These are phyloP conservation scores for Propithecus perrieri DNA, from an alignment of 2,797 vertebrate genomes.

Conservation along the genomic window DNA sequence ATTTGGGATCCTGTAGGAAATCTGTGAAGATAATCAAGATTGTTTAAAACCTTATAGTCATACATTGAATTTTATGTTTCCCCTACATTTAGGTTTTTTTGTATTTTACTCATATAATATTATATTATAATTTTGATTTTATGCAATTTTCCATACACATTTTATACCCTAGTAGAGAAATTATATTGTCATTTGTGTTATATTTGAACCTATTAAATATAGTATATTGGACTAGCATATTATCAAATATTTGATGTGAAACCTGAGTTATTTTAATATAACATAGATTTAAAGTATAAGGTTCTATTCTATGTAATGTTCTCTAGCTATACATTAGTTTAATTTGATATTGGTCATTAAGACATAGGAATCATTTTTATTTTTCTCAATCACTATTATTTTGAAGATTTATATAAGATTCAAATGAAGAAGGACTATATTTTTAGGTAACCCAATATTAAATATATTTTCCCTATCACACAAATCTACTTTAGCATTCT, in stretches of 20 bases:
- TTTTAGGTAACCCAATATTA: neutral
- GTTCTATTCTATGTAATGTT: slow-evolving; percentile 24
- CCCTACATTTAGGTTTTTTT: neutral
- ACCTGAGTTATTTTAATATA: slow-evolving; percentile 46
- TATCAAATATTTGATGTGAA: slow-evolving; percentile 46
- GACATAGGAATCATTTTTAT: slow-evolving; percentile 37
- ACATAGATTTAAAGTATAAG: slow-evolving; percentile 48
- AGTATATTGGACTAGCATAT: slow-evolving; percentile 20
- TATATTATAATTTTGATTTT: slow-evolving; percentile 38
- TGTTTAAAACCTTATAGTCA: neutral
- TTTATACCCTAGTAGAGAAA: neutral
- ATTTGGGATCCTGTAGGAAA: neutral
- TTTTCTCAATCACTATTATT: slow-evolving; percentile 19
- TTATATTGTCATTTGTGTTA: neutral
- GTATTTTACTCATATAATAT: neutral
- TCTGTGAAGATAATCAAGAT: neutral
- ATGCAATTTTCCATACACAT: neutral
- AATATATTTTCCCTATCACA: neutral
- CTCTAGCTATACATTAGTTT: slow-evolving; percentile 58
- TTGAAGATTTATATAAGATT: slow-evolving; percentile 1
- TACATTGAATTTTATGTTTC: slow-evolving; percentile 20
- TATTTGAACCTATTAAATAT: neutral
- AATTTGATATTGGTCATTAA: slow-evolving; percentile 44
- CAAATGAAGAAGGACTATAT: neutral
- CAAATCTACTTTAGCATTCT: neutral